Evolutionary conservation across 1,140 invertebrate species (phyloP), one percentile per base, ranked within the genome.

Genomic region (Pogonomyrmex barbatus): DNA sequence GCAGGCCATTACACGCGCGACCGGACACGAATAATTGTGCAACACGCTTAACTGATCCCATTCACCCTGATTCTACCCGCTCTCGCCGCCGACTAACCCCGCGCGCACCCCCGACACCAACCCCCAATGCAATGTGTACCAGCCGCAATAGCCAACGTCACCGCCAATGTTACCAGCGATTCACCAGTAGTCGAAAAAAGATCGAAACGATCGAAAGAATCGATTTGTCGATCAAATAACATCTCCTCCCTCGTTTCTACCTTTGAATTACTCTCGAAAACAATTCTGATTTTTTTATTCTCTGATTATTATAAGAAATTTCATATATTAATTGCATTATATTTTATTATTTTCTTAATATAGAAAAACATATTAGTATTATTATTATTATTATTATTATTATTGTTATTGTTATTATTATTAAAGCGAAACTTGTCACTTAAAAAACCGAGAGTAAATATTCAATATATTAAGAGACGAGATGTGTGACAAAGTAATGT

Each of bases 21-120:
- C 94, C 92, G 94, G 93, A 94, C 94, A 94, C 94, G 94, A 95
- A 95, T 95, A 95, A 94, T 95, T 95, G 94, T 92, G 92, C 93
- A 94, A 94, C 94, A 95, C 94, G 95, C 94, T 95, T 95, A 95
- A 95, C 94, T 95, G 95, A 94, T 95, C 93, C 93, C 93, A 95
- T 95, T 95, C 94, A 95, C 85, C 89, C 91, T 91, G 93, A 94
- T 94, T 94, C 93, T 92, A 92, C 90, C 92, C 93, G 93, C 91
- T 93, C 92, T 91, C 93, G 92, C 91, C 93, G 91, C 90, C 93
- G 93, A 92, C 87, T 87, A 81, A 88, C 88, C 86, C 79, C 88
- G 91, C 77, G 82, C 88, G 81, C 90, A 86, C 82, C 81, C 89
- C 83, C 56, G 54, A 56, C 54, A 60, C 70, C 79, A 75, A 87